Evolutionary conservation across 2,888 invertebrate species (phyloP).

Genomic region (Myopa tessellatipennis): DNA sequence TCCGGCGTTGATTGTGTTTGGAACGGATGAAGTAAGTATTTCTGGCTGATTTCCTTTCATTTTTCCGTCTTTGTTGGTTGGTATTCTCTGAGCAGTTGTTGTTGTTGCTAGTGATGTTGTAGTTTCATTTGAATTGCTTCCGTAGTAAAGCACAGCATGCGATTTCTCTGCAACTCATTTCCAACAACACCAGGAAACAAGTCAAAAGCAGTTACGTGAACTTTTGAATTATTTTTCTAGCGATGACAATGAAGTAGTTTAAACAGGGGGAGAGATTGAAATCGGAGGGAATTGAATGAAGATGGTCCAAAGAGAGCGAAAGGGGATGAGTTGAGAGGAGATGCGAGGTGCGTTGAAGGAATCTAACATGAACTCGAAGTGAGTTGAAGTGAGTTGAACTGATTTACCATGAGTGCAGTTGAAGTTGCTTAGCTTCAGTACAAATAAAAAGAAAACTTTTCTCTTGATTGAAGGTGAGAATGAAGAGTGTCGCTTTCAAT

Average conservation of each 20-base stretch:
- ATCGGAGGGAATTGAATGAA: too few species aligned
- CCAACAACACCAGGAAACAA: neutral
- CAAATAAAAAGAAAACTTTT: neutral
- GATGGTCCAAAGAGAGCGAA: too few species aligned
- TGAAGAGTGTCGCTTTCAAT: neutral
- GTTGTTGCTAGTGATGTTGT: neutral
- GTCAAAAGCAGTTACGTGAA: neutral
- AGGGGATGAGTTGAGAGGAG: too few species aligned
- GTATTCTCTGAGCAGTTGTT: neutral
- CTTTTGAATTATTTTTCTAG: too few species aligned
- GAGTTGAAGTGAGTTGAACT: neutral
- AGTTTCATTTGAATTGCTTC: constrained; percentile 16
- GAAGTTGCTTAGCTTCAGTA: neutral
- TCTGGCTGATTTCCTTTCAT: neutral
- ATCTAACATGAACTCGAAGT: too few species aligned
- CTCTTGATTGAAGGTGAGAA: neutral
- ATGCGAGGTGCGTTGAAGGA: too few species aligned
- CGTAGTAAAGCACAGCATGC: constrained; percentile 13
- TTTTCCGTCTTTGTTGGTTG: constrained; percentile 8
- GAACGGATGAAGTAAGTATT: neutral
- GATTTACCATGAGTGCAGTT: neutral
- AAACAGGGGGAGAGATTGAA: too few species aligned
- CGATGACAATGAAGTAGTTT: too few species aligned
- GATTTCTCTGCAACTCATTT: neutral
- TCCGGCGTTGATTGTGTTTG: neutral